phyloP scores from a whole-genome alignment of 2,888 invertebrate species.

The Caenorhabditis zanzibari region DNA sequence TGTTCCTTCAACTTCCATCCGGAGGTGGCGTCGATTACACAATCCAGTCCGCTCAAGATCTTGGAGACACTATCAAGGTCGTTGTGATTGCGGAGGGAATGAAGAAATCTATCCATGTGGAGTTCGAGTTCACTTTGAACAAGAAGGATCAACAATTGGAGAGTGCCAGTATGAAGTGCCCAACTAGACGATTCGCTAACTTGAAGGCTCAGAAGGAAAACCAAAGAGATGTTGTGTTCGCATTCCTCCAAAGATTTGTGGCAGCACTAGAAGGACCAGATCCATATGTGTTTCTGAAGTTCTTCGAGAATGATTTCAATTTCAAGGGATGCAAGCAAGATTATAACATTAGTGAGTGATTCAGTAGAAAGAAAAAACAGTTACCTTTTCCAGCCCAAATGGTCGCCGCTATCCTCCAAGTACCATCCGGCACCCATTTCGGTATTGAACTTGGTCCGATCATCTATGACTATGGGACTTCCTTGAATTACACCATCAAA shows the following conservation, averaged over 20 bases:
- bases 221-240: not conserved
- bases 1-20: not conserved
- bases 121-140: slow-evolving; percentile 9
- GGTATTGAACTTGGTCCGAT: too few relatives aligned
- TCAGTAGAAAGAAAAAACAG: not conserved
- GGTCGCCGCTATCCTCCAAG: not conserved
- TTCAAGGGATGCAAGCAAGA: slow-evolving; percentile 16
- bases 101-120: not conserved
- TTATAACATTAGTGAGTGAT: not conserved
- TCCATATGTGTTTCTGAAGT: not conserved
- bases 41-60: not conserved
- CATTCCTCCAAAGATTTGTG: not conserved
- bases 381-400: not conserved
- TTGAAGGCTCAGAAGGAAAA: not conserved
- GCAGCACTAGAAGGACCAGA: not conserved
- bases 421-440: not conserved
- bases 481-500: not conserved
- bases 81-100: not conserved
- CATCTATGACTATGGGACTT: not conserved
- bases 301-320: not conserved
- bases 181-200: not conserved
- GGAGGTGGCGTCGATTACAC: not conserved
- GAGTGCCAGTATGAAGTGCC: slow-evolving; percentile 12
- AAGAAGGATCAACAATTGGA: slow-evolving; percentile 29
- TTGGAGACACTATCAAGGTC: not conserved